These are phyloP conservation scores for Torymus auratus DNA, from an alignment of 2,888 invertebrate species.

Conservation along the genomic window DNA sequence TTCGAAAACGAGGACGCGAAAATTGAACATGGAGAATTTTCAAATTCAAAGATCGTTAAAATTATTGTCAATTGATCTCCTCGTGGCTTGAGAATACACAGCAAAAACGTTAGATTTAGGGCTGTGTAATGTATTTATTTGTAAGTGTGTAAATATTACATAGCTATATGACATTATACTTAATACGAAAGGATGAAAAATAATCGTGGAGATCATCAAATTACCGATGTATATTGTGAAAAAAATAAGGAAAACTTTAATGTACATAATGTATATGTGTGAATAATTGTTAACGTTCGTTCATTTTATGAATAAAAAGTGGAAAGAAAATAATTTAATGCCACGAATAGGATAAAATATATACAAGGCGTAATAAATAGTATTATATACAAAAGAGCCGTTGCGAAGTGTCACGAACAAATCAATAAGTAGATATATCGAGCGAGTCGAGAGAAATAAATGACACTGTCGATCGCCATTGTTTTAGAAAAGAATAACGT, in stretches of 20 bases:
- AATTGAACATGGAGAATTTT: constrained; percentile 8
- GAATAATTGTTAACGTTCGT: constrained; percentile 65
- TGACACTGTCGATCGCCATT: constrained; percentile 44
- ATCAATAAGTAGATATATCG: constrained; percentile 55
- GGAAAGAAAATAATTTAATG: constrained; percentile 8
- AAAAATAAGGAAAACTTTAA: constrained; percentile 42
- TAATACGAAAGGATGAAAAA: constrained; percentile 7
- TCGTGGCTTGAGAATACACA: constrained; percentile 37
- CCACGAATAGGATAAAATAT: constrained; percentile 38
- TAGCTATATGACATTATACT: constrained; percentile 25
- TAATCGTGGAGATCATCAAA: background rate
- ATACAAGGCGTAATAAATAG: constrained; percentile 43
- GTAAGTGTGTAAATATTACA: constrained; percentile 60
- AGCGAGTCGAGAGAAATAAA: constrained; percentile 47
- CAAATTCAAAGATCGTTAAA: constrained; percentile 17
- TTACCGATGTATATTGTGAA: constrained; percentile 45
- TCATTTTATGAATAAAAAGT: constrained; percentile 35
- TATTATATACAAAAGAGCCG: constrained; percentile 53
- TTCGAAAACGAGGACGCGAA: background rate
- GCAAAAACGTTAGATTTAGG: constrained; percentile 29
- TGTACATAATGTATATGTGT: constrained; percentile 74
- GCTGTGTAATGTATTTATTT: constrained; percentile 37
- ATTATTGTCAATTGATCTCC: constrained; percentile 55
- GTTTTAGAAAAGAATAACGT: constrained; percentile 40
- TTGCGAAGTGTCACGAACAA: constrained; percentile 53